phyloP scores from a whole-genome alignment of 2,888 invertebrate species.

The Nomada flava region DNA sequence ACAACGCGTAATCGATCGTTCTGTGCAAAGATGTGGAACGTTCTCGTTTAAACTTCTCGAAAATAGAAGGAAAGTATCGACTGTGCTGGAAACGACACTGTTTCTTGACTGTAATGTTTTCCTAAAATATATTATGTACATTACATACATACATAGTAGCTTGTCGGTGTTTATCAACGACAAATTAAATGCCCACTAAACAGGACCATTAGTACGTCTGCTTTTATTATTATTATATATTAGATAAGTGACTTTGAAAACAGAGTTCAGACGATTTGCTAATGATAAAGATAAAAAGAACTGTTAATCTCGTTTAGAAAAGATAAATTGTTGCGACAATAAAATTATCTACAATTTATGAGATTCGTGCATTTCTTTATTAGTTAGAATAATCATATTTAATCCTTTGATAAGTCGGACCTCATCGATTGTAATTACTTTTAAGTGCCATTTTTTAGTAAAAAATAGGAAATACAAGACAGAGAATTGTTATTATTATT shows the following conservation, averaged over 20 bases:
- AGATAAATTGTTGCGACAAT: background rate
- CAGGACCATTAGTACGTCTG: background rate
- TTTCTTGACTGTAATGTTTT: slow-evolving; percentile 7
- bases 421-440: background rate
- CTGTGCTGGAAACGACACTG: background rate
- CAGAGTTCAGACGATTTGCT: background rate
- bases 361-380: background rate
- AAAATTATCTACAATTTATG: background rate
- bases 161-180: background rate
- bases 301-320: background rate
- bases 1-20: slow-evolving; percentile 55
- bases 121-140: background rate
- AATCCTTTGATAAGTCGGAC: background rate
- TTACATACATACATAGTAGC: background rate
- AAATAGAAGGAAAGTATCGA: slow-evolving; percentile 48
- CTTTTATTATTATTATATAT: background rate
- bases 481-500: too few relatives aligned
- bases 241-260: background rate
- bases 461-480: too few relatives aligned
- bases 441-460: too few relatives aligned
- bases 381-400: too few relatives aligned
- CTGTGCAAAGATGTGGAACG: slow-evolving; percentile 47
- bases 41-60: slow-evolving; percentile 51
- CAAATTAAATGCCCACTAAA: background rate
- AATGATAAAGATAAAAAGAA: background rate